Base-by-base conservation (phyloP, 2,797 vertebrate genomes). In the Pseudomugil gertrudae region DNA sequence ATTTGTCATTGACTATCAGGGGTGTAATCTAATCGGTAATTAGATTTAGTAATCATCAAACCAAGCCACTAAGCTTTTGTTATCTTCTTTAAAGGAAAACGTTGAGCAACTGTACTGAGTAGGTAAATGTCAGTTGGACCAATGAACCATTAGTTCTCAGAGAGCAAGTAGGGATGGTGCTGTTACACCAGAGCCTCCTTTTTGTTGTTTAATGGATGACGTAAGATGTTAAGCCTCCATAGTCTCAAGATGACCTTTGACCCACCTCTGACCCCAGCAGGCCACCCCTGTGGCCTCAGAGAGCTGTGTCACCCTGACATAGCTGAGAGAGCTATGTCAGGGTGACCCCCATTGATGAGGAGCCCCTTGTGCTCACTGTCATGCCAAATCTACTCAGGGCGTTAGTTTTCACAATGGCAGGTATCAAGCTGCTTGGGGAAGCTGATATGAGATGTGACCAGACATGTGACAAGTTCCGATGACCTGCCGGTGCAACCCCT, bases 171-270 rank as follows among this genome's bases (percentile, higher is more conserved):
- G 11, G 53, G 47, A 38, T 58, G 77, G 81, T 77, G 72, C 30
- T 78, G 74, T 69, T 69, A 17, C 47, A 23, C 69, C 56, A 56
- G 57, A 67, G 69, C 56, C 72, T 69, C 57, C 61, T 69, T 79
- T 91, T 88, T 92, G 74, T 93, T 84, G 81, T 87, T 83, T 77
- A 70, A 77, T 66, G 80, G 89, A 88, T 92, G 91, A 92, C 66
- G 48, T 79, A 86, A 87, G 81, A 84, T 53, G 74, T 79, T 81
- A 77, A 90, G 84, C 74, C 72, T 72, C 73, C 74, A 81, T 76
- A 85, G 81, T 86, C 78, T 72, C 64, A 57, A 55, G 63, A 59
- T 87, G 86, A 93, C 92, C 91, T 83, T 83, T 89, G 87, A 77
- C 68, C 76, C 79, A 90, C 85, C 89, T 67, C 81, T 92, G 83